Percentiles rank a stretch among this genome's conserved stretches.
phyloP scores from a whole-genome alignment of 2,888 invertebrate species.

The Rhamphomyia laevipes region DNA sequence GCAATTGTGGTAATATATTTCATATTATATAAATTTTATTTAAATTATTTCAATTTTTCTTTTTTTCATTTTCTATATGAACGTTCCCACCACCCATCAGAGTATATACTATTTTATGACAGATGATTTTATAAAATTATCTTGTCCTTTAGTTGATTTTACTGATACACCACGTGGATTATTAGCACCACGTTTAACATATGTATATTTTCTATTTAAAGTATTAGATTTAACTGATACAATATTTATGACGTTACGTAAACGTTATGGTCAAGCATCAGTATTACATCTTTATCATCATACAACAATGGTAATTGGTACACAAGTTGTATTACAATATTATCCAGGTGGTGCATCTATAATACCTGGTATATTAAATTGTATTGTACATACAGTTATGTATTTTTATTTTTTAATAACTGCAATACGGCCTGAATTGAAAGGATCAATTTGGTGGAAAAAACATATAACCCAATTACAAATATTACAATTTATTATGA shows the following conservation, averaged over 20 bases:
- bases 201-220: conserved; percentile 51
- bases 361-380: conserved; percentile 54
- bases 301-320: conserved; percentile 45
- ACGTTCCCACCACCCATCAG: too few relatives aligned
- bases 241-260: conserved; percentile 54
- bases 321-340: conserved; percentile 48
- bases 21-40: not conserved
- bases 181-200: conserved; percentile 21
- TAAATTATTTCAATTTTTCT: not conserved
- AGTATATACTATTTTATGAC: not conserved
- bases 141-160: not conserved
- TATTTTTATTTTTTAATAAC: conserved; percentile 69
- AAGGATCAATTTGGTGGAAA: conserved; percentile 67
- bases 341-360: conserved; percentile 53
- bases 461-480: conserved; percentile 72
- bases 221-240: conserved; percentile 54
- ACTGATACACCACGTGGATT: not conserved
- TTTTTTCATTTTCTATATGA: not conserved
- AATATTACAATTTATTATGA: conserved; percentile 53
- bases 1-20: not conserved
- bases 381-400: conserved; percentile 69
- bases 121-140: not conserved
- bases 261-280: conserved; percentile 54
- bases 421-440: conserved; percentile 55
- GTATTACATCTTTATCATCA: conserved; percentile 63